Base-by-base conservation (phyloP, 2,797 vertebrate species). In the Peromyscus melanophrys region DNA sequence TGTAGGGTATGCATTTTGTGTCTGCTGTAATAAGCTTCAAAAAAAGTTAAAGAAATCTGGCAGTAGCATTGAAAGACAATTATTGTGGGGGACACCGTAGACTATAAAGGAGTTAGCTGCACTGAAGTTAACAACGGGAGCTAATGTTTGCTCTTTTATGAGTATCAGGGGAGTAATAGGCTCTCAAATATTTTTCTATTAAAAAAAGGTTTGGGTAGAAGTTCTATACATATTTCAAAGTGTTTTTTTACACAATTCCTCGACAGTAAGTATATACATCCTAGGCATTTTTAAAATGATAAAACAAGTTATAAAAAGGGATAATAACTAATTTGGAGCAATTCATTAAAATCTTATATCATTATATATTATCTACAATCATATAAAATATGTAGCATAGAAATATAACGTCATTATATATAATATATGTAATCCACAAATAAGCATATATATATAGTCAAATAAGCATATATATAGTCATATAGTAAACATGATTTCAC, bases 31-130 rank as follows among this genome's bases (percentile, higher is more conserved):
- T n/a, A 85, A 29, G 49, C 78, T 95, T 86, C 59, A 77, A 94
- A 82, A 94, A 82, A 31, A 77, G 2, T 16, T 81, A 84, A 92
- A 40, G 25, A 85, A 89, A 17, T 43, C 65, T 49, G 52, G 61
- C 27, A 57, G 3, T 73, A 90, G 55, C 75, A 73, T 87, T 89
- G 75, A 87, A 94, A 90, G 82, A n/a, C 31, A 76, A 85, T 97
- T 82, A 86, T 87, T 87, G 80, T 59, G 8, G 49, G 9, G 25
- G 63, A n/a, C 27, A 43, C 8, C 5, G 34, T 77, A 49, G 10
- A 59, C 8, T 77, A 6, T 86, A 92, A 69, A 93, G 17, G 43
- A 61, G 4, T 67, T 77, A 43, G 46, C 12, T 67, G 52, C 29
- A 4, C 46, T 61, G 52, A 65, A 82, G 65, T 92, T 85, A 92